A percentile compares a stretch with the other conserved stretches of the same genome.
phyloP scores from a whole-genome alignment of 2,113 vertebrate species.

The Nyctereutes procyonoides region DNA sequence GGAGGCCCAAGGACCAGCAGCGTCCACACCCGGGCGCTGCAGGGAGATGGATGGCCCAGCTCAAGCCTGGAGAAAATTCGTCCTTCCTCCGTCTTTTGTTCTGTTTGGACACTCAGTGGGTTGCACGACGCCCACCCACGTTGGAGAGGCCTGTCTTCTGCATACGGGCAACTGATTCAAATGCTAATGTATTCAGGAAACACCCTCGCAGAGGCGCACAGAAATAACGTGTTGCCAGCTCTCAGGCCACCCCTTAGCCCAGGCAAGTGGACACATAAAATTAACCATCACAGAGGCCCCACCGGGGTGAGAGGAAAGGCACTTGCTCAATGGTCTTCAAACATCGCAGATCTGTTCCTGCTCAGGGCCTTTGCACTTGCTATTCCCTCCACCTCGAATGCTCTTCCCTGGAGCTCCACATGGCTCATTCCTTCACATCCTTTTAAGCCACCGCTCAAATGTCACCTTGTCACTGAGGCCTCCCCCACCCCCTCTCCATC shows the following conservation, averaged over 20 bases:
- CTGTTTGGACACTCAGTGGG: background rate
- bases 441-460: background rate
- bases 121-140: background rate
- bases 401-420: background rate
- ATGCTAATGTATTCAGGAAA: background rate
- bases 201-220: background rate
- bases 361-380: background rate
- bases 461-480: background rate
- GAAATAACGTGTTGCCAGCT: background rate
- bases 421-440: background rate
- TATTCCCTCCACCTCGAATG: background rate
- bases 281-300: background rate
- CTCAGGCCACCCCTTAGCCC: background rate
- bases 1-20: background rate
- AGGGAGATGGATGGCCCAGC: background rate
- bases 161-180: background rate
- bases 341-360: background rate
- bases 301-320: background rate
- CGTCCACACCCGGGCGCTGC: rapidly evolving
- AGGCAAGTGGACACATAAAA: background rate
- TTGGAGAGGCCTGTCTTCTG: background rate
- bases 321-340: background rate
- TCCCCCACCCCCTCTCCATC: background rate
- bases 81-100: background rate
- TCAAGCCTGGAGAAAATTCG: background rate